phyloP scores from a whole-genome alignment of 2,113 vertebrate species.

The Tretioscincus oriximinensis region DNA sequence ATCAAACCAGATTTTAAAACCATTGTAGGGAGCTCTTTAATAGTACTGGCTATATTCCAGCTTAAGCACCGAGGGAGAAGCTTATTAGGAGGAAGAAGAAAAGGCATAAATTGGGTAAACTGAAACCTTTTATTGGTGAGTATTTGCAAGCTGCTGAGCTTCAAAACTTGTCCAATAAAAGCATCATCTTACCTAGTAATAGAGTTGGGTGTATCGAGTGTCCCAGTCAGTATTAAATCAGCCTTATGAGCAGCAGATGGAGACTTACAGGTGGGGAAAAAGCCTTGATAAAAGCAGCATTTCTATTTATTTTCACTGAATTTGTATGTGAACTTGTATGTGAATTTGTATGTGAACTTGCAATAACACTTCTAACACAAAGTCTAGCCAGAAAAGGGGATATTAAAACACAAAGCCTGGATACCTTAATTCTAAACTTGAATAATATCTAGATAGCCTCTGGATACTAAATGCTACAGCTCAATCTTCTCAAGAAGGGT shows the following conservation, averaged over 20 bases:
- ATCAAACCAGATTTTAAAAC: neutral
- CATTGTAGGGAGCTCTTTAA: neutral
- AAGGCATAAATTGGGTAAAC: conserved; percentile 1
- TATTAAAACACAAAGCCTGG: neutral
- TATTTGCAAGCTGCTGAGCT: neutral
- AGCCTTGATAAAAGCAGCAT: neutral
- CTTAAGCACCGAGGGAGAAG: neutral
- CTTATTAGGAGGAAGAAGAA: neutral
- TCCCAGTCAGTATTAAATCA: neutral
- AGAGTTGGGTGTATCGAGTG: neutral
- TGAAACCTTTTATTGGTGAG: conserved; percentile 6
- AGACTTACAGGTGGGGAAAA: neutral
- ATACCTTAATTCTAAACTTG: no score
- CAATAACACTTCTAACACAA: no score
- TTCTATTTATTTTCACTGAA: neutral
- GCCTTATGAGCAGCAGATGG: neutral
- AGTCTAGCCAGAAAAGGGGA: neutral
- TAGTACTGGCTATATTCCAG: conserved; percentile 3
- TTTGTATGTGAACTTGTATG: neutral
- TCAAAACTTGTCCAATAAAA: neutral
- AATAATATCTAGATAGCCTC: no score
- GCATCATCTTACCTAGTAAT: neutral
- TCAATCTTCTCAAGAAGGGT: no score
- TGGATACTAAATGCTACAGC: no score
- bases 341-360: neutral